These are phyloP conservation scores for Heterohyrax brucei DNA, from an alignment of 2,797 vertebrate species.

Conservation along the genomic window DNA sequence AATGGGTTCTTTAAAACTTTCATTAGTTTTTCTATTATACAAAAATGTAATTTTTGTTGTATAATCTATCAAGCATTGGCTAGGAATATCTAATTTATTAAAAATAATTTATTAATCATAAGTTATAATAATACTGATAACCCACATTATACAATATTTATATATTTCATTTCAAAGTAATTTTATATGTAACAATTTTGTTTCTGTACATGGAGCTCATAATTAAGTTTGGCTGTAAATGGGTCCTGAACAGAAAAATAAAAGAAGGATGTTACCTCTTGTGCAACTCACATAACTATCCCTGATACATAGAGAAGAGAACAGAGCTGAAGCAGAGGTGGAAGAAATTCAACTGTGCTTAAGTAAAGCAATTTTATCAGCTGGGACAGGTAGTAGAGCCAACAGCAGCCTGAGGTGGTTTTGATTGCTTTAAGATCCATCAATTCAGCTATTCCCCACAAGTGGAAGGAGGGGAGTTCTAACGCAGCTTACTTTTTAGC, in stretches of 20 bases:
- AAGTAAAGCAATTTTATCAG: neutral
- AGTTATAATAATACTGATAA: neutral
- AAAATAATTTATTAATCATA: neutral
- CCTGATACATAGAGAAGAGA: neutral
- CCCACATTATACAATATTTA: neutral
- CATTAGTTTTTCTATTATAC: neutral
- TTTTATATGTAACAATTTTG: neutral
- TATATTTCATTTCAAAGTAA: neutral
- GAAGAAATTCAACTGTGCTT: neutral
- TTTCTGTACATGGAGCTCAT: neutral
- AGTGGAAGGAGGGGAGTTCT: neutral
- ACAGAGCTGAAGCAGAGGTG: neutral
- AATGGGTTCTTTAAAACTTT: neutral
- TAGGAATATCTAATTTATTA: neutral
- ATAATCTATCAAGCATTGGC: neutral
- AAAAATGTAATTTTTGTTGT: neutral
- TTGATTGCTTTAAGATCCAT: neutral
- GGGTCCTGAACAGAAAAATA: neutral
- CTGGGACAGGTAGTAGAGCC: neutral
- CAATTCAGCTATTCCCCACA: neutral
- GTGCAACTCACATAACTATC: neutral
- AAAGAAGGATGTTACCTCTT: neutral
- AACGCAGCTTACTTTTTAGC: neutral
- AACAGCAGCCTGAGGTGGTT: neutral
- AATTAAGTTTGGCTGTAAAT: neutral